phyloP scores from a whole-genome alignment of 2,113 vertebrate species.

The Melanocharis versteri region DNA sequence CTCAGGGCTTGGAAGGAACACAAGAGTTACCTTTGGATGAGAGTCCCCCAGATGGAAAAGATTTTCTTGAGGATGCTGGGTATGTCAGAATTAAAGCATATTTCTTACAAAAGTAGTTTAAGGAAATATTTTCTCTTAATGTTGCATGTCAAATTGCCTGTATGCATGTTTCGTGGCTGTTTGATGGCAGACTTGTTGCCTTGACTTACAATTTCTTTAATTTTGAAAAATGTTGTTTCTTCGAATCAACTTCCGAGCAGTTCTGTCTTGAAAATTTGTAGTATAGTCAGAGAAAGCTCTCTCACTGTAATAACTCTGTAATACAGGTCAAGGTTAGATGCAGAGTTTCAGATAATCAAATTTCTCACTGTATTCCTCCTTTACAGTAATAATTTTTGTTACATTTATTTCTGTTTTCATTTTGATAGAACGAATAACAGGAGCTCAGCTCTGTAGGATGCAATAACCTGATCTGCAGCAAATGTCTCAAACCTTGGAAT shows the following conservation, averaged over 20 bases:
- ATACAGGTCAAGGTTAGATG: not conserved
- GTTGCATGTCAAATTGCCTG: not conserved
- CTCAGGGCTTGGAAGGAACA: slow-evolving; percentile 80
- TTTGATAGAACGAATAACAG: not conserved
- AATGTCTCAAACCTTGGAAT: not conserved
- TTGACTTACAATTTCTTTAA: not conserved
- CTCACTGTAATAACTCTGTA: not conserved
- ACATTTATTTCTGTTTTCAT: not conserved
- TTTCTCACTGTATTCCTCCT: not conserved
- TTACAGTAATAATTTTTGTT: not conserved
- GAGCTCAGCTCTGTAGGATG: not conserved
- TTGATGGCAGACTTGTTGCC: not conserved
- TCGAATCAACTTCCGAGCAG: not conserved
- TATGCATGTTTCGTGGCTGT: not conserved
- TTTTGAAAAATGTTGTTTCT: not conserved
- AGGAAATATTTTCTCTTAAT: not conserved
- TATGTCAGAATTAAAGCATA: slow-evolving; percentile 42
- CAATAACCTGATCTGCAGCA: not conserved
- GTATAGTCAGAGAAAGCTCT: not conserved
- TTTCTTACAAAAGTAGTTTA: not conserved
- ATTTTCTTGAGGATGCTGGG: slow-evolving; percentile 77
- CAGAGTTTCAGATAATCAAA: not conserved
- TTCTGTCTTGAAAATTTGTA: not conserved
- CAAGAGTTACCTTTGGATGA: slow-evolving; percentile 83
- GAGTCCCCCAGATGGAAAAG: slow-evolving; percentile 79